phyloP scores from a whole-genome alignment of 2,888 invertebrate genomes.

The Ennomos quercinarius region DNA sequence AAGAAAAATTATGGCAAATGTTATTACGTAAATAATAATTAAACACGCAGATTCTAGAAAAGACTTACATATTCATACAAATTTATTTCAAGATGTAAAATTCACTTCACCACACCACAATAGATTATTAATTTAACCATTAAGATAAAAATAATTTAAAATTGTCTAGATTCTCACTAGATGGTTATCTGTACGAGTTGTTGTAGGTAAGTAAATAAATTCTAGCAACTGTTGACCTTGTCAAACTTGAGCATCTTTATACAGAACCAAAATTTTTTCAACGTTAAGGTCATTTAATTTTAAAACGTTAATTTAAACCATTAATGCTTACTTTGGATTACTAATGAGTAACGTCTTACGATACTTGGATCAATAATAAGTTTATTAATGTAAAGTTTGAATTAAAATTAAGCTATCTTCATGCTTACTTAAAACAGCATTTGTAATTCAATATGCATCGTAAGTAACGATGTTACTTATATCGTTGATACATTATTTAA shows the following conservation, averaged over 20 bases:
- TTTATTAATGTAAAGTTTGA: conserved; percentile 21
- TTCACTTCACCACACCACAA: too few relatives aligned
- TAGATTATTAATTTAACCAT: too few relatives aligned
- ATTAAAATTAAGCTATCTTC: background rate
- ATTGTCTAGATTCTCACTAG: conserved; percentile 23
- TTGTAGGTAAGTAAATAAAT: conserved; percentile 17
- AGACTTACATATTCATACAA: too few relatives aligned
- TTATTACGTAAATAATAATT: too few relatives aligned
- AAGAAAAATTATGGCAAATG: too few relatives aligned
- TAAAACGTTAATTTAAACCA: background rate
- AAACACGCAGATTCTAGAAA: too few relatives aligned
- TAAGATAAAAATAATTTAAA: conserved; percentile 1
- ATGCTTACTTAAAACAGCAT: too few relatives aligned
- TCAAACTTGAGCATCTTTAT: conserved; percentile 48
- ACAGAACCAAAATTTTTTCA: conserved; percentile 55
- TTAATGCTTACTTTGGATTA: background rate
- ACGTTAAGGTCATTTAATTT: conserved; percentile 53
- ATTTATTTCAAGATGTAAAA: too few relatives aligned
- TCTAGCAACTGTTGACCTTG: conserved; percentile 51
- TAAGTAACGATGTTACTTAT: too few relatives aligned
- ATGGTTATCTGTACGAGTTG: conserved; percentile 12
- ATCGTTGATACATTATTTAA: too few relatives aligned
- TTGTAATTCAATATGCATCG: too few relatives aligned
- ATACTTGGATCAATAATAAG: background rate
- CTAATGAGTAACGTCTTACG: background rate